Evolutionary conservation across 2,888 invertebrate species (phyloP).

Genomic region (Chloroclystis v-ata): DNA sequence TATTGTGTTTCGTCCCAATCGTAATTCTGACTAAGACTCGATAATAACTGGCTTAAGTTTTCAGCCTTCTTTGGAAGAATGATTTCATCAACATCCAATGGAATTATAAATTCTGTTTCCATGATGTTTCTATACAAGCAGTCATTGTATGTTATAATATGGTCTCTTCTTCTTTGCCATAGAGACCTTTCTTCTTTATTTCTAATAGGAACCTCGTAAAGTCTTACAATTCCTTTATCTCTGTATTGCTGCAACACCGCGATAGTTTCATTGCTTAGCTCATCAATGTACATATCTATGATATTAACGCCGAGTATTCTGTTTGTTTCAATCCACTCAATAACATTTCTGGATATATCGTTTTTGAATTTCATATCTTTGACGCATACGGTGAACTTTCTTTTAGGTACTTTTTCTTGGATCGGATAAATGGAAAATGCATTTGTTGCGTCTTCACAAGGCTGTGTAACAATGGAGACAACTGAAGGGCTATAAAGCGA

Average conservation of each 20-base stretch:
- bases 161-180: slow-evolving; percentile 84
- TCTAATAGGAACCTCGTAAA: slow-evolving; percentile 76
- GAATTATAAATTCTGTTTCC: slow-evolving; percentile 80
- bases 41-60: slow-evolving; percentile 78
- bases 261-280: slow-evolving; percentile 73
- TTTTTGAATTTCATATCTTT: slow-evolving; percentile 83
- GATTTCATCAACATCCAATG: slow-evolving; percentile 86
- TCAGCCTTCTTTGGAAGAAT: slow-evolving; percentile 80
- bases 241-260: slow-evolving; percentile 78
- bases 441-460: slow-evolving; percentile 70
- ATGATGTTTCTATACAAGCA: slow-evolving; percentile 85
- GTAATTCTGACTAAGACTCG: slow-evolving; percentile 50
- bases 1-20: slow-evolving; percentile 69
- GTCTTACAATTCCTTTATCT: slow-evolving; percentile 62
- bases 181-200: slow-evolving; percentile 53
- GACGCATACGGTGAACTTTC: slow-evolving; percentile 82
- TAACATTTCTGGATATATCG: slow-evolving; percentile 79
- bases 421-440: slow-evolving; percentile 52
- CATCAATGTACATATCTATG: slow-evolving; percentile 82
- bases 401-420: slow-evolving; percentile 35
- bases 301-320: slow-evolving; percentile 82
- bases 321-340: slow-evolving; percentile 85
- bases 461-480: slow-evolving; percentile 71
- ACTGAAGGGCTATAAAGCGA: slow-evolving; percentile 52
- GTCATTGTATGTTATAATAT: slow-evolving; percentile 86